Base-by-base conservation (phyloP, 92 coral and sea anemone genomes). In the Montipora capitata region DNA sequence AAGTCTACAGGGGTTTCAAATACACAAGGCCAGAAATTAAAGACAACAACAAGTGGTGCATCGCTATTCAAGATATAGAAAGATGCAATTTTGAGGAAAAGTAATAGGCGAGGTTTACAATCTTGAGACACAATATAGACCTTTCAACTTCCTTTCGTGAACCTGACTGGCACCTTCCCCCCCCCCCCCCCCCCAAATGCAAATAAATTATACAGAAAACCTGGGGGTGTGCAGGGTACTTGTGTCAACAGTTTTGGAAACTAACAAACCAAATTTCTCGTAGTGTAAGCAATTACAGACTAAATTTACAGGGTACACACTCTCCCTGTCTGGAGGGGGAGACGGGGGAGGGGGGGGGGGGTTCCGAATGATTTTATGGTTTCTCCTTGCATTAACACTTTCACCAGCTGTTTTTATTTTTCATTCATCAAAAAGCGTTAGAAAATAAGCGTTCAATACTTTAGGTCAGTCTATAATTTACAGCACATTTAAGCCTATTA, bases 351-450 rank as follows among this genome's bases (percentile, higher is more conserved):
- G 51, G 51, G 51, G 51, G 12, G 75, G 75, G 54, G 18, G 52
- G 20, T 40, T 70, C 75, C 56, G 9, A 41, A 15, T 70, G 75
- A 70, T 70, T 70, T 70, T 68, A 10, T 68, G 74, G 74, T 68
- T 68, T 48, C 49, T 68, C 74, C n/a, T 68, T 68, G 75, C 75
- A 70, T 11, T 40, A 70, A 70, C 75, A 70, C 75, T 70, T 70
- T 42, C 54, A 15, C 75, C 75, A 70, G 54, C 54, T 70, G 75
- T 70, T 70, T 70, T 42, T 42, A 68, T 70, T 41, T 70, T 68
- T 68, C 75, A 70, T 70, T 70, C 27, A 70, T 70, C 75, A 11
- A 2, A 11, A 13, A 70, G 45, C 74, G 0, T 70, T 41, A 11
- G 74, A 68, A 70, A 70, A 70, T 41, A 70, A 11, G 5, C 52